Conservation (phyloP, 2,888 invertebrate species). For the Drosophila tripunctata region DNA sequence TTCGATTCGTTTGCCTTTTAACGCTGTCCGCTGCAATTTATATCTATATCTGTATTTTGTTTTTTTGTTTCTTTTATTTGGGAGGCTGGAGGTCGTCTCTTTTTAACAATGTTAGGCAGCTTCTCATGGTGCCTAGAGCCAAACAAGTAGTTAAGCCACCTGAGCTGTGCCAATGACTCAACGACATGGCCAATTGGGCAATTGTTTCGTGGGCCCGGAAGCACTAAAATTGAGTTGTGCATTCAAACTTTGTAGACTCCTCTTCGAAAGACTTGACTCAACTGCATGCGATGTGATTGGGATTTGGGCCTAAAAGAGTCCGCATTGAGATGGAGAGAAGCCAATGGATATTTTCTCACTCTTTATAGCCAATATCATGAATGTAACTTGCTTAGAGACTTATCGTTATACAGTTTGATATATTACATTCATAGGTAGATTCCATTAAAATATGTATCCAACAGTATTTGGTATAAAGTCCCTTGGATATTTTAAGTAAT, state of each 20-base stretch:
- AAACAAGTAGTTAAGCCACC: slow-evolving; percentile 8
- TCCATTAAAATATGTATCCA: too few species aligned
- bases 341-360: too few species aligned
- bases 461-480: too few species aligned
- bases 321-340: too few species aligned
- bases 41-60: neutral
- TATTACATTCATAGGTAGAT: too few species aligned
- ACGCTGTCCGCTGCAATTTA: slow-evolving; percentile 23
- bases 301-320: neutral
- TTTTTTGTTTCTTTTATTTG: slow-evolving; percentile 4
- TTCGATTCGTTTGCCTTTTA: slow-evolving; percentile 36
- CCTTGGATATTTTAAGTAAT: too few species aligned
- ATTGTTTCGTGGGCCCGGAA: slow-evolving; percentile 48
- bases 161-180: slow-evolving; percentile 25
- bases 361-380: too few species aligned
- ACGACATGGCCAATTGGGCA: slow-evolving; percentile 45
- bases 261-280: neutral
- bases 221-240: slow-evolving; percentile 12
- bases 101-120: slow-evolving; percentile 2
- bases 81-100: slow-evolving; percentile 41
- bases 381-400: too few species aligned
- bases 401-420: too few species aligned
- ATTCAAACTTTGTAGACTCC: slow-evolving; percentile 19
- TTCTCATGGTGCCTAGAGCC: slow-evolving; percentile 8
- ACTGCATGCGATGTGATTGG: neutral